Conservation (phyloP, 2,113 vertebrate genomes). For the Arvicanthis niloticus region DNA sequence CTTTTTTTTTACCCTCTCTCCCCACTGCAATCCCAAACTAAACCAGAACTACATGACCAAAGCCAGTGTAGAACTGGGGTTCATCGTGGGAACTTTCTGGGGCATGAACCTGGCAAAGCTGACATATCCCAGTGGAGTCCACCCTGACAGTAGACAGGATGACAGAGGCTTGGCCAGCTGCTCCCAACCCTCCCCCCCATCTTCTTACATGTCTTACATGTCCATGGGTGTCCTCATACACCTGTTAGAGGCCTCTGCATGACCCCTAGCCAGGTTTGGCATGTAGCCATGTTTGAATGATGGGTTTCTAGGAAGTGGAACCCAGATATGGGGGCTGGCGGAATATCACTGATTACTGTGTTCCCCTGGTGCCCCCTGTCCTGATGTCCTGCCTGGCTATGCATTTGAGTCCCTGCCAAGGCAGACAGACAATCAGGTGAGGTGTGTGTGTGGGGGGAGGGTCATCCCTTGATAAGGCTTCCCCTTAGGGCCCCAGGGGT, state of each 20-base stretch:
- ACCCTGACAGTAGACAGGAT: background rate
- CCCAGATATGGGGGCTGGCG: background rate
- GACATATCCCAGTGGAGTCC: background rate
- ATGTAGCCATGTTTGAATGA: fast-evolving
- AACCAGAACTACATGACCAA: slow-evolving; percentile 25
- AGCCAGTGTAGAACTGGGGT: background rate
- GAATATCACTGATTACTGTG: background rate
- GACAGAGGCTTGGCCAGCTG: background rate
- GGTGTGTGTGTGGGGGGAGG: fast-evolving
- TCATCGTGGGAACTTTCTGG: background rate
- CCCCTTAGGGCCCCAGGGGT: background rate
- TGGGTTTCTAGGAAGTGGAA: background rate
- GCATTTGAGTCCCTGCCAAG: background rate
- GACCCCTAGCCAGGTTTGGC: background rate
- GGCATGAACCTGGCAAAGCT: background rate
- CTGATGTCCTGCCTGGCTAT: background rate
- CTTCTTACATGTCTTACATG: background rate
- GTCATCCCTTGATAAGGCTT: background rate
- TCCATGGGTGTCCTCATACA: fast-evolving
- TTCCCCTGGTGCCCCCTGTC: background rate
- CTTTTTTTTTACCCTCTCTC: background rate
- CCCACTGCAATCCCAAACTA: slow-evolving; percentile 6
- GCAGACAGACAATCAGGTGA: background rate
- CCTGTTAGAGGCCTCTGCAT: background rate
- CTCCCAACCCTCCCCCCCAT: background rate